Evolutionary conservation across 2,113 vertebrate genomes (phyloP).

Genomic region (Phasianus colchicus): DNA sequence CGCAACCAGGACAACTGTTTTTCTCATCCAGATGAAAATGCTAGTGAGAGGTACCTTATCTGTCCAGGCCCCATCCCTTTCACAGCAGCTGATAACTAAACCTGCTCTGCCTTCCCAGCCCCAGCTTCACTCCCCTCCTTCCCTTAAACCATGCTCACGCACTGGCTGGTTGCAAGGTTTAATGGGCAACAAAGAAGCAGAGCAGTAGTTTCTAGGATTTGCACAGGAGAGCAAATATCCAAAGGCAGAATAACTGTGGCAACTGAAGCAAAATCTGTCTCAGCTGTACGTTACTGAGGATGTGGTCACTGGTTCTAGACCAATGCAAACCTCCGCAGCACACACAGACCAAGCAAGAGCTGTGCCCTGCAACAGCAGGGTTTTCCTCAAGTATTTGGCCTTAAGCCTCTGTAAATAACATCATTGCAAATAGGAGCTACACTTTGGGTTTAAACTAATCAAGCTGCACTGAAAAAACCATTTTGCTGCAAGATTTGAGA

Average conservation of each 20-base stretch:
- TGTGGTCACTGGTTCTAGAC: not conserved
- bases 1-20: not conserved
- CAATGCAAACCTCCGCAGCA: not conserved
- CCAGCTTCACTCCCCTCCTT: not conserved
- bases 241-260: not conserved
- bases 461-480: not conserved
- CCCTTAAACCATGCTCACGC: not conserved
- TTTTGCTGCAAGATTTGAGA: not conserved
- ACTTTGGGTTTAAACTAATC: not conserved
- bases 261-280: not conserved
- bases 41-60: not conserved
- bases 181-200: not conserved
- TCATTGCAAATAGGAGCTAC: not conserved
- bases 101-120: not conserved
- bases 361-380: rapidly evolving
- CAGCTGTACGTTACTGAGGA: not conserved
- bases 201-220: not conserved
- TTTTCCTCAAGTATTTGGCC: slow-evolving; percentile 4
- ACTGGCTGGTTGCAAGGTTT: not conserved
- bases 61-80: not conserved
- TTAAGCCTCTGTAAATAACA: not conserved
- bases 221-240: not conserved
- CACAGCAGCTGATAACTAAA: not conserved
- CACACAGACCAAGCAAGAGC: not conserved
- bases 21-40: not conserved